Percentiles rank a stretch among this genome's conserved stretches.
These are phyloP conservation scores for Alca torda DNA, from an alignment of 2,797 vertebrate species.

Conservation along the genomic window DNA sequence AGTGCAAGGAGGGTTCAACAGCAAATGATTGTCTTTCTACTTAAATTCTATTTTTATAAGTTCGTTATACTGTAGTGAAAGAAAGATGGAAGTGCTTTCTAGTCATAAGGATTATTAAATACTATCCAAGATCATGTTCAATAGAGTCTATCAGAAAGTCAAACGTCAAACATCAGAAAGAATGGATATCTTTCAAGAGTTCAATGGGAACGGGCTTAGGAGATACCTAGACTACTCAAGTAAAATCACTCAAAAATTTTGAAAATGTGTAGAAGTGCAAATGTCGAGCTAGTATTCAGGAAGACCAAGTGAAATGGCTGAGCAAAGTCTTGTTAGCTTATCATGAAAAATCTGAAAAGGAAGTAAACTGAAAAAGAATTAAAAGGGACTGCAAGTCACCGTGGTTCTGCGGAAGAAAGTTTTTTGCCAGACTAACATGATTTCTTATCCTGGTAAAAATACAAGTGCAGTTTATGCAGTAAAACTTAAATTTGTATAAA, in stretches of 20 bases:
- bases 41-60: not conserved
- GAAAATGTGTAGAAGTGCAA: not conserved
- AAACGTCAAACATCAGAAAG: not conserved
- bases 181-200: not conserved
- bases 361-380: not conserved
- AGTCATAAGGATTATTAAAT: not conserved
- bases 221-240: not conserved
- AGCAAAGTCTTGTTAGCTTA: not conserved
- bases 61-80: not conserved
- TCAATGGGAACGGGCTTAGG: not conserved
- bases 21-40: not conserved
- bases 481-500: not conserved
- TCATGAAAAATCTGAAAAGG: not conserved
- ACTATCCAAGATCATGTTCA: not conserved
- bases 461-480: not conserved
- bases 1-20: not conserved
- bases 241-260: not conserved
- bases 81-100: not conserved
- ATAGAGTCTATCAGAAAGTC: not conserved
- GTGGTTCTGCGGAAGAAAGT: not conserved
- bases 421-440: not conserved
- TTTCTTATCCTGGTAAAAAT: not conserved
- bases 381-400: not conserved
- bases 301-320: not conserved
- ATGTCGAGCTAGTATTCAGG: not conserved